Percentiles rank a stretch among this genome's conserved stretches.
These are phyloP conservation scores for Sebastolobus alascanus DNA, from an alignment of 2,797 vertebrate species.

Conservation along the genomic window DNA sequence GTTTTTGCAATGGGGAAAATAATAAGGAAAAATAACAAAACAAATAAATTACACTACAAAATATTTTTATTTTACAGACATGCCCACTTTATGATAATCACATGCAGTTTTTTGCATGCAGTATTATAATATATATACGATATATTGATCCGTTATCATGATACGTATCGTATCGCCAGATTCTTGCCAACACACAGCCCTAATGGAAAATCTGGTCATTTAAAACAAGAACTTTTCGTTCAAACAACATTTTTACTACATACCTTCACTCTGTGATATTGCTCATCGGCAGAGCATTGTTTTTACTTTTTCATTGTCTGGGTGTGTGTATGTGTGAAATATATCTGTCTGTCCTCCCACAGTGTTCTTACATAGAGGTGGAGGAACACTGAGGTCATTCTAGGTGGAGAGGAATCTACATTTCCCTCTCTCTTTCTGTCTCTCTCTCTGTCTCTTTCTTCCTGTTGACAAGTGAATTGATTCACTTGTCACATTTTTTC, in stretches of 20 bases:
- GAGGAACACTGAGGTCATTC: constrained; percentile 40
- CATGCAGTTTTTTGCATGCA: too few relatives aligned
- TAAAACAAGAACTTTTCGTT: not conserved
- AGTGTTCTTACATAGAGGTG: constrained; percentile 39
- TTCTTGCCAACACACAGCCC: too few relatives aligned
- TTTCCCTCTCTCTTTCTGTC: not conserved
- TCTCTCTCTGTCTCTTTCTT: not conserved
- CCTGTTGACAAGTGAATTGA: constrained; percentile 7
- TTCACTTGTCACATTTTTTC: not conserved
- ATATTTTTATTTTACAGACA: too few relatives aligned
- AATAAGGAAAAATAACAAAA: too few relatives aligned
- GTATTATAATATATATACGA: too few relatives aligned
- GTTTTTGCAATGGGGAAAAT: too few relatives aligned
- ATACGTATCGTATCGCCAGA: too few relatives aligned
- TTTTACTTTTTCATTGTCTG: not conserved
- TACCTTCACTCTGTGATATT: constrained; percentile 1
- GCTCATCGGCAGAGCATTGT: not conserved
- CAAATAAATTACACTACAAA: too few relatives aligned
- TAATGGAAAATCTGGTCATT: not conserved
- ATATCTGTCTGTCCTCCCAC: constrained; percentile 45
- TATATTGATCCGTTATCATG: too few relatives aligned
- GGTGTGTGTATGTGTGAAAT: constrained; percentile 28
- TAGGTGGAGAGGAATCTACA: constrained; percentile 16
- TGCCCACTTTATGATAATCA: too few relatives aligned
- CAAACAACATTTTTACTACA: not conserved